These are phyloP conservation scores for Tragulus kanchil DNA, from an alignment of 2,113 vertebrate genomes.

Conservation along the genomic window DNA sequence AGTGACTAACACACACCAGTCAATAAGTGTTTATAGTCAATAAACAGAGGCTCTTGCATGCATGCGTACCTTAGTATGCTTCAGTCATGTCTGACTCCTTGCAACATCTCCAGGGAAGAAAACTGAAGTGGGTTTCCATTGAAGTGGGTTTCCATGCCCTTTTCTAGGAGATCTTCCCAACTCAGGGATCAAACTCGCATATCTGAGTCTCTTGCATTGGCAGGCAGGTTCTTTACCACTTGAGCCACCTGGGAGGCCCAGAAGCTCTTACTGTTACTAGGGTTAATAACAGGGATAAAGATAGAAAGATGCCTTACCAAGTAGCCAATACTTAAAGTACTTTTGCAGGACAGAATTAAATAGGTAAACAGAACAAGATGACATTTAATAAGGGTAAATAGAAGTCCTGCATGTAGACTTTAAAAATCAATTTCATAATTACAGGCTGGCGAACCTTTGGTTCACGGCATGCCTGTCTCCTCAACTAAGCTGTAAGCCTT, in stretches of 20 bases:
- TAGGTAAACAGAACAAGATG: not conserved
- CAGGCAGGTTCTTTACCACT: not conserved
- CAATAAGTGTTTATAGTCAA: not conserved
- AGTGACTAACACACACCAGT: not conserved
- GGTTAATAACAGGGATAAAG: not conserved
- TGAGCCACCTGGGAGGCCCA: not conserved
- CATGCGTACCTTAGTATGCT: not conserved
- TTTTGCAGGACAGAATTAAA: not conserved
- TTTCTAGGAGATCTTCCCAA: not conserved
- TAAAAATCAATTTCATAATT: conserved; percentile 52
- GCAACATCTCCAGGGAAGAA: not conserved
- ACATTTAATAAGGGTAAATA: not conserved
- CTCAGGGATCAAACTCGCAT: not conserved
- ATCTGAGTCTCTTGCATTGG: not conserved
- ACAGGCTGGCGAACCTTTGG: conserved; percentile 28
- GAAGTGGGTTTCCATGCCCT: not conserved
- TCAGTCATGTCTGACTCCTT: not conserved
- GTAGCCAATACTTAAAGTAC: not conserved
- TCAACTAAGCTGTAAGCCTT: conserved; percentile 19
- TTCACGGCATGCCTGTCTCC: not conserved
- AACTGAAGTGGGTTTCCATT: not conserved
- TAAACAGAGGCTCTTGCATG: not conserved
- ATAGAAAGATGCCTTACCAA: not conserved
- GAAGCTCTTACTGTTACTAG: not conserved
- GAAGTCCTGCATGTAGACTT: conserved; percentile 19